Evolutionary conservation across 2,888 invertebrate species (phyloP), one percentile per base, ranked within the genome.

Genomic region (Dromius quadrimaculatus): DNA sequence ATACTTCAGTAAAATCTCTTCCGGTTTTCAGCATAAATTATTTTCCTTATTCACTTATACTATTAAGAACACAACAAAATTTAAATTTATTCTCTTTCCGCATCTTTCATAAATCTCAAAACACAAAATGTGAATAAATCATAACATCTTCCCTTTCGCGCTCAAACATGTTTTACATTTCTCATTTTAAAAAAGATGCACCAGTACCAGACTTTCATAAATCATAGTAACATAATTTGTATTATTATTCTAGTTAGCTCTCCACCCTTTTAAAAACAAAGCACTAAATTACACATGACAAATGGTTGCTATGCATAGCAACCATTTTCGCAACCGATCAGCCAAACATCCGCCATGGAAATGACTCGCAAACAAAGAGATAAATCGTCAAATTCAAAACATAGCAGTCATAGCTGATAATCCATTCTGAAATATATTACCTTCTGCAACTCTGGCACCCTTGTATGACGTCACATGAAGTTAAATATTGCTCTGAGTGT

Each of bases 351-450:
- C 50, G 47, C 47, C 47, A 47, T 47, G 19, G 47, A 47, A 47
- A 47, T 47, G 47, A 47, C 28, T 28, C 50, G 28, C 50, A 54
- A 54, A 54, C 50, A 54, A 41, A 54, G 50, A 32, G 50, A 54
- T 54, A 54, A 54, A 54, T 54, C 50, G 23, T 54, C 13, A 23
- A 28, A 54, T 54, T 54, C 50, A 54, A 54, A 54, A 54, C 50
- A 54, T 23, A 41, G 11, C 50, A 54, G 50, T 54, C 50, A 54
- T 54, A 23, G 15, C 50, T 54, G 50, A 54, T 54, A 54, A 54
- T 54, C 50, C 50, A 54, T 54, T 15, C 23, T 15, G 50, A 23
- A 28, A 54, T 54, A 54, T 54, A 54, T 54, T 28, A 54, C 23
- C 50, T 54, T 54, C 32, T 20, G 47, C 5, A n/a, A 20, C 43